Conservation (phyloP, 2,113 vertebrate species). For the Cepphus grylle region DNA sequence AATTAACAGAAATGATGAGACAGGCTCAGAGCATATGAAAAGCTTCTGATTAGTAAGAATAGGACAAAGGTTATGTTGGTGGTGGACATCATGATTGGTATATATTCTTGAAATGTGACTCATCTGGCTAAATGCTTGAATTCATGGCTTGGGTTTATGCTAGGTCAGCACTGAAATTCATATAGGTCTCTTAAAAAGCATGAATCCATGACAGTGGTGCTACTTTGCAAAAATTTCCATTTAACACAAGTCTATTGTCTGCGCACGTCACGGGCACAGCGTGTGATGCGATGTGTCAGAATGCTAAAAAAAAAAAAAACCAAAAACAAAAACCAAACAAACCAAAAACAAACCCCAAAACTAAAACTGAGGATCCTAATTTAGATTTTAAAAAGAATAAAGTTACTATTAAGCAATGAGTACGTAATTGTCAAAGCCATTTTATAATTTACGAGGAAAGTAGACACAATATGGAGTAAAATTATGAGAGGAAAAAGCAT, state of each 20-base stretch:
- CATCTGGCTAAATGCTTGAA: not conserved
- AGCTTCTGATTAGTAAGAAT: not conserved
- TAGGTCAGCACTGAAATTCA: not conserved
- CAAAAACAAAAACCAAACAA: no score
- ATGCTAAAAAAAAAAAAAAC: not conserved
- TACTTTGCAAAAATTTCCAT: not conserved
- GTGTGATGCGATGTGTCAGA: not conserved
- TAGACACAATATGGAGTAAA: not conserved
- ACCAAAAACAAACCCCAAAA: not conserved
- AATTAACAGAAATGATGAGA: not conserved
- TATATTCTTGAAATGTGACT: not conserved
- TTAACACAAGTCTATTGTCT: not conserved
- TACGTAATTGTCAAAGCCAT: not conserved
- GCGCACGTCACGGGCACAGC: not conserved
- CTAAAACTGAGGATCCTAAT: not conserved
- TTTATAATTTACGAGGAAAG: not conserved
- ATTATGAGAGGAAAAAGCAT: not conserved
- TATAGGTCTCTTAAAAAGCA: not conserved
- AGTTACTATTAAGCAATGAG: not conserved
- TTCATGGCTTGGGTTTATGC: not conserved
- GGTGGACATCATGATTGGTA: not conserved
- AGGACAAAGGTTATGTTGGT: rapidly evolving
- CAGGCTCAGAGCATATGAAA: not conserved
- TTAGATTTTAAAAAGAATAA: not conserved
- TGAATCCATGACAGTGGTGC: not conserved